Percentiles rank a stretch among this genome's conserved stretches.
These are phyloP conservation scores for Tringa solitaria DNA, from an alignment of 2,113 vertebrate species.

Conservation along the genomic window DNA sequence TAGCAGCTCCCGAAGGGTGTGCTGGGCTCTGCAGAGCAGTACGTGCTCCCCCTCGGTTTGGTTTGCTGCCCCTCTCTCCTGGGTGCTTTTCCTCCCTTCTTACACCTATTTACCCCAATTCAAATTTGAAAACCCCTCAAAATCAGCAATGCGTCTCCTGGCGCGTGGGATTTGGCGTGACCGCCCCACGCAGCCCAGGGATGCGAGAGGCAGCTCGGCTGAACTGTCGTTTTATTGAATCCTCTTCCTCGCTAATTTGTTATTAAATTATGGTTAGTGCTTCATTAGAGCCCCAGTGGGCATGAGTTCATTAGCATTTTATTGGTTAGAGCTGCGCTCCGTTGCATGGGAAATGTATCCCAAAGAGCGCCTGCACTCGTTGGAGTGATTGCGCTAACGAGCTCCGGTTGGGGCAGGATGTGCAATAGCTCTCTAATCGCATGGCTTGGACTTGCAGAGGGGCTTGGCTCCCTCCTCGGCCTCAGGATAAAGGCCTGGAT, in stretches of 20 bases:
- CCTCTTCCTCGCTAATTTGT: background rate
- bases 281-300: background rate
- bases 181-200: accelerated
- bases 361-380: accelerated
- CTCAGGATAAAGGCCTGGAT: background rate
- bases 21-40: background rate
- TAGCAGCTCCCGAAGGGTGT: accelerated
- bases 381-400: background rate
- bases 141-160: background rate
- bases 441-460: background rate
- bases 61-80: background rate
- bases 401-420: background rate
- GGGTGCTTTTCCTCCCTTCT: background rate
- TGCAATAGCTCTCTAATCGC: background rate
- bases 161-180: accelerated
- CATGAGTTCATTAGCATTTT: background rate
- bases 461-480: background rate
- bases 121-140: background rate
- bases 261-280: background rate
- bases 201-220: accelerated
- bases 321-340: background rate
- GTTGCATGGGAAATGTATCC: background rate
- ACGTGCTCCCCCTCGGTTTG: accelerated
- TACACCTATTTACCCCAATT: background rate
- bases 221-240: background rate